Evolutionary conservation across 1,140 invertebrate species (phyloP), one percentile per base, ranked within the genome.

Genomic region (Caenorhabditis tropicalis): DNA sequence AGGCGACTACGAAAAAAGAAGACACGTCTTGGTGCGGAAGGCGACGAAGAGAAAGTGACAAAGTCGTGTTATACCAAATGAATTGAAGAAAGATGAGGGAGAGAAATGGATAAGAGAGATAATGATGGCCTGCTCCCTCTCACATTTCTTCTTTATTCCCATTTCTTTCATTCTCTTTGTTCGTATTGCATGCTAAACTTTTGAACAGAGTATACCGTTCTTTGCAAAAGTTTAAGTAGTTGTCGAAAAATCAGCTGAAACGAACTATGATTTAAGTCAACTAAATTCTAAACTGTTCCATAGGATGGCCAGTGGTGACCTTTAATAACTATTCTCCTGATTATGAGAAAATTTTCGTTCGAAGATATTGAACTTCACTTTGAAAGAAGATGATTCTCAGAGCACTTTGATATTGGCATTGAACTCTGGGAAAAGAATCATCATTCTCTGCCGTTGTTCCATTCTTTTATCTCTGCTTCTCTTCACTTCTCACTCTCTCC

Each of bases 41-140:
- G 29, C 6, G 56, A 36, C 33, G 21, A 65, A 36, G 33, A 65
- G 58, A 65, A 36, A 65, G 58, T 19, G 58, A 65, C 29, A 65
- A 36, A 65, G 58, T 36, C 29, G 58, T 36, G 29, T 16, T 15
- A 65, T 33, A 65, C 29, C 29, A 36, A 33, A 36, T 19, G 33
- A 33, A 16, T 36, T 43, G 39, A 43, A 43, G 39, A 16, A 36
- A 33, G 33, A 65, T n/a, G 29, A 33, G 58, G 9, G 31, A 33
- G 58, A 65, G 33, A 39, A 65, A 65, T n/a, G 58, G 33, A 36
- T 27, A 27, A 58, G 53, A n/a, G n/a, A 58, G 53, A 58, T 65
- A 39, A 33, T 65, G 58, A 65, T 65, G 58, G 36, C 33, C 58
- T 65, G 58, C 58, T 65, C 58, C 10, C 21, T 33, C 21, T 58